Percentiles rank a stretch among this genome's conserved stretches.
phyloP scores from a whole-genome alignment of 2,113 vertebrate species.

The Eleginops maclovinus region DNA sequence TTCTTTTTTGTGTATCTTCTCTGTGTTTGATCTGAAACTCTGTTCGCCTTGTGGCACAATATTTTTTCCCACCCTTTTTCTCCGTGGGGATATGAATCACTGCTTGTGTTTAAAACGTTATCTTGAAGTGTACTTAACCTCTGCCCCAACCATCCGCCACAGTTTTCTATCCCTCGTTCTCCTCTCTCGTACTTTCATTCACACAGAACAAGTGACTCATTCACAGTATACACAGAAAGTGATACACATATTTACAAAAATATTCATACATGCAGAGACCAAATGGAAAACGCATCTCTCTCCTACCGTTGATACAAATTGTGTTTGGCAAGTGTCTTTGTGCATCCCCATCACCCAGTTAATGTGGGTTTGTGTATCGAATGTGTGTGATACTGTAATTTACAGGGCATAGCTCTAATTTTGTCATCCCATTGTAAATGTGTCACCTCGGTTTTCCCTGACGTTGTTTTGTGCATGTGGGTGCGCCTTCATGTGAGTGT shows the following conservation, averaged over 20 bases:
- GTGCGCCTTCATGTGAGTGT: slow-evolving; percentile 4
- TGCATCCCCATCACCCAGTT: slow-evolving; percentile 1
- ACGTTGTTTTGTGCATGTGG: slow-evolving; percentile 20
- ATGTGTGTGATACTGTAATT: slow-evolving; percentile 20
- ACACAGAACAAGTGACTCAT: slow-evolving; percentile 11
- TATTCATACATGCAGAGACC: background rate
- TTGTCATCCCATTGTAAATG: slow-evolving; percentile 15
- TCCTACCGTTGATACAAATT: slow-evolving; percentile 1
- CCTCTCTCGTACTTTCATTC: background rate
- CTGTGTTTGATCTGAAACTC: background rate
- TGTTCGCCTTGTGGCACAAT: background rate
- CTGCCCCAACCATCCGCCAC: slow-evolving; percentile 9
- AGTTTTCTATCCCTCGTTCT: background rate
- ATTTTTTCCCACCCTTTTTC: background rate
- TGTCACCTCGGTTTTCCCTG: slow-evolving; percentile 37
- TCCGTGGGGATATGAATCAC: slow-evolving; percentile 20
- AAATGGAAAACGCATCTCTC: background rate
- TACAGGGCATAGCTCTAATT: slow-evolving; percentile 21
- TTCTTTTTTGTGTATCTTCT: background rate
- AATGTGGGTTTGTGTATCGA: slow-evolving; percentile 2
- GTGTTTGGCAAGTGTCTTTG: background rate
- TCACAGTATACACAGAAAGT: background rate
- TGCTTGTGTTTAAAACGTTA: background rate
- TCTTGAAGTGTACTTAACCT: slow-evolving; percentile 21
- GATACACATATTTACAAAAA: slow-evolving; percentile 6